These are phyloP conservation scores for Aldabrachelys gigantea DNA, from an alignment of 2,113 vertebrate species.

Conservation along the genomic window DNA sequence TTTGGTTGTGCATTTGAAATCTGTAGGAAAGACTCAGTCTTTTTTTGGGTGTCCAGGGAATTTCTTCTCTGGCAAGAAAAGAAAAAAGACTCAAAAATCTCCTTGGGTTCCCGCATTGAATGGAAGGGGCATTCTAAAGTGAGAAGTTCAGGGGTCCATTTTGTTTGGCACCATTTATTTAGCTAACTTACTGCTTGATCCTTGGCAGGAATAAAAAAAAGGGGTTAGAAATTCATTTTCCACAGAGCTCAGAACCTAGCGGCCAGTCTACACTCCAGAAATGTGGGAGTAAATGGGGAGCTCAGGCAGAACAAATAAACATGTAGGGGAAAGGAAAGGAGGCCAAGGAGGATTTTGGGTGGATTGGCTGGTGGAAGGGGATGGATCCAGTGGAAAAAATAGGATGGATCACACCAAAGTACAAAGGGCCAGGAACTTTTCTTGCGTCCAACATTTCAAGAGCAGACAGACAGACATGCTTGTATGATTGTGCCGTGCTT, in stretches of 20 bases:
- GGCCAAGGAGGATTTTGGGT: neutral
- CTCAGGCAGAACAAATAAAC: neutral
- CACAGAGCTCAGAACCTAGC: neutral
- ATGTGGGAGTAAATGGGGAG: neutral
- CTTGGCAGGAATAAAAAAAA: constrained; percentile 21
- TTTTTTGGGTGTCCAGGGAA: neutral
- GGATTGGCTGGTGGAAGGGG: neutral
- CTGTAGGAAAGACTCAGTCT: neutral
- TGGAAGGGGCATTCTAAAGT: constrained; percentile 8
- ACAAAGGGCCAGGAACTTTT: neutral
- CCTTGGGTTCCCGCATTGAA: neutral
- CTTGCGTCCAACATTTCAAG: neutral
- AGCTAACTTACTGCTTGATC: neutral
- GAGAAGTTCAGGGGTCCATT: neutral
- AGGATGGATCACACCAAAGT: neutral
- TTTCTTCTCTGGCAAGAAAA: neutral
- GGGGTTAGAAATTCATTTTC: constrained; percentile 10
- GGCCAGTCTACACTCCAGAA: neutral
- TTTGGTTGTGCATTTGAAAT: neutral
- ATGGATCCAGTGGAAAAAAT: neutral
- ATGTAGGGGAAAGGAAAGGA: neutral
- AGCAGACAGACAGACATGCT: constrained; percentile 41
- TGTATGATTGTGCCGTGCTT: constrained; percentile 51
- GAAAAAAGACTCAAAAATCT: neutral
- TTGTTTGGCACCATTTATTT: constrained; percentile 12